These are phyloP conservation scores for Desmodus rotundus DNA, from an alignment of 2,113 vertebrate genomes.

Conservation along the genomic window DNA sequence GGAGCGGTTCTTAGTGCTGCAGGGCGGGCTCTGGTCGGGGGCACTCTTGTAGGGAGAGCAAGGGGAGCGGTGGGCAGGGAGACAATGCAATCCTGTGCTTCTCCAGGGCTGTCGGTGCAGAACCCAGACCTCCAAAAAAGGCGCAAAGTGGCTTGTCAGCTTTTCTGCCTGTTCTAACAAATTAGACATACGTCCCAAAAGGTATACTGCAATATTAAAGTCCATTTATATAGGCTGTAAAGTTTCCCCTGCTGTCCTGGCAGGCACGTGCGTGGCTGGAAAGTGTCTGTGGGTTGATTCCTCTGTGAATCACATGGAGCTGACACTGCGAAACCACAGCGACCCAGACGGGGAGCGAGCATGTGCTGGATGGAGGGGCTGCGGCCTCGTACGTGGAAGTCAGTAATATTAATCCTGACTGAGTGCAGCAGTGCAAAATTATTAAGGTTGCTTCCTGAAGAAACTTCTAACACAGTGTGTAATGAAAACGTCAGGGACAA, in stretches of 20 bases:
- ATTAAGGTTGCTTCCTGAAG: conserved; percentile 73
- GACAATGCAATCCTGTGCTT: neutral
- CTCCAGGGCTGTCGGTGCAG: neutral
- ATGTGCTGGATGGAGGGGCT: conserved; percentile 50
- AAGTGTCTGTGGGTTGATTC: conserved; percentile 62
- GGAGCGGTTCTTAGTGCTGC: neutral
- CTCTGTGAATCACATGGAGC: conserved; percentile 68
- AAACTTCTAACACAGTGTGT: conserved; percentile 57
- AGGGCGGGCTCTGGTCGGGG: neutral
- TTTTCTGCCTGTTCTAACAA: conserved; percentile 65
- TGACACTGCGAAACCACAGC: conserved; percentile 52
- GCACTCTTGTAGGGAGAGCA: neutral
- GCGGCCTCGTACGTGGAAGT: conserved; percentile 53
- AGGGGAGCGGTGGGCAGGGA: neutral
- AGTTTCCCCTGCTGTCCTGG: conserved; percentile 63
- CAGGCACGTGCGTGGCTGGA: conserved; percentile 47
- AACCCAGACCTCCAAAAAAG: conserved; percentile 55
- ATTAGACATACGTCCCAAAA: conserved; percentile 73
- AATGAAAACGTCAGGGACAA: conserved; percentile 75
- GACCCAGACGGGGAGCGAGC: conserved; percentile 58
- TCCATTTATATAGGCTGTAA: conserved; percentile 67
- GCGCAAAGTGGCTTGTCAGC: conserved; percentile 59
- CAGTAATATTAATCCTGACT: conserved; percentile 76
- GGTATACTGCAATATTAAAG: conserved; percentile 77
- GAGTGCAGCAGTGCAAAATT: conserved; percentile 72